phyloP scores from a whole-genome alignment of 2,797 vertebrate genomes.

The Mycteria americana region DNA sequence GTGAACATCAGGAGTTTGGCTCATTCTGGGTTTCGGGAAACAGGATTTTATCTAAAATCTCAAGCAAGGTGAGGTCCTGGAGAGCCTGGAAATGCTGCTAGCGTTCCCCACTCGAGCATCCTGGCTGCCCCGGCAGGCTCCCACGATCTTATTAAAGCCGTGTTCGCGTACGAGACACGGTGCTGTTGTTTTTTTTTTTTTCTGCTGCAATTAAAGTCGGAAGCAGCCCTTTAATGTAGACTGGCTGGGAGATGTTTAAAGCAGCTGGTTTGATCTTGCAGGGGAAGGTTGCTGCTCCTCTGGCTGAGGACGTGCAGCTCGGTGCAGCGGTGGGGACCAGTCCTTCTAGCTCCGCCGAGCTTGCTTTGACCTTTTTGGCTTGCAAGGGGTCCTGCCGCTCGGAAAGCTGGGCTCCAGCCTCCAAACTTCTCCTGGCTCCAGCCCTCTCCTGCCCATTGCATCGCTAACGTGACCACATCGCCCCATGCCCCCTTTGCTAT shows the following conservation, averaged over 20 bases:
- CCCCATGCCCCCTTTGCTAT: rapidly evolving
- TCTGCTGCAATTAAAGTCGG: not conserved
- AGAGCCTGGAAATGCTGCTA: not conserved
- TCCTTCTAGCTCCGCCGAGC: not conserved
- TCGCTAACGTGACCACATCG: rapidly evolving
- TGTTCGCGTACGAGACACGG: not conserved
- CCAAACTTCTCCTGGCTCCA: not conserved
- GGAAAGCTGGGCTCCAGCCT: rapidly evolving
- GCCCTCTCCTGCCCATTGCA: not conserved
- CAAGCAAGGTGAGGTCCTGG: rapidly evolving
- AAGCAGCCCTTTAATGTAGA: not conserved
- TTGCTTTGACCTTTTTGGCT: not conserved
- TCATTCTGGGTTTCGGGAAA: not conserved
- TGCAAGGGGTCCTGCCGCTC: not conserved
- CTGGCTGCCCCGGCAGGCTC: not conserved
- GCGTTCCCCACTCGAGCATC: not conserved
- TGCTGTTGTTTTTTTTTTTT: not conserved
- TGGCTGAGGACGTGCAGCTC: not conserved
- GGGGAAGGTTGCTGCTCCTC: not conserved
- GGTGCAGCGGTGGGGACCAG: rapidly evolving
- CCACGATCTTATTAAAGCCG: not conserved
- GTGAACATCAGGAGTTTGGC: not conserved
- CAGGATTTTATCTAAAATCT: rapidly evolving
- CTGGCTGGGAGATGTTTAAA: not conserved
- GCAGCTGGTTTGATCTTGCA: slow-evolving; percentile 6